A percentile compares a stretch with the other conserved stretches of the same genome.
phyloP scores from a whole-genome alignment of 2,888 invertebrate species.

The Spatulosminthurus flaviceps region DNA sequence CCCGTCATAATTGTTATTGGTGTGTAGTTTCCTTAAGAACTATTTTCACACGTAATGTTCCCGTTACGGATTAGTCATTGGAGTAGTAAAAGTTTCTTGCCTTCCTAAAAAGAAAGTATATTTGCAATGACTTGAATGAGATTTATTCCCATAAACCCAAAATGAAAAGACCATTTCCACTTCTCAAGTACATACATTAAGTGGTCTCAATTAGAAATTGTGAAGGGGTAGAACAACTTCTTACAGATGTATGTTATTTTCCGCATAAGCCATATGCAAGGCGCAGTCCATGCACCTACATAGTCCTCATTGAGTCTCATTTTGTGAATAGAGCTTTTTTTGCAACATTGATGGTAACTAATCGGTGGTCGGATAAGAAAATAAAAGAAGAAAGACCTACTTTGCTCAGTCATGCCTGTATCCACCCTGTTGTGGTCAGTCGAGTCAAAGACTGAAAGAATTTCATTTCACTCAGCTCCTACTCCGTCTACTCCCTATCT shows the following conservation, averaged over 20 bases:
- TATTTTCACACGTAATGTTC: conserved; percentile 2
- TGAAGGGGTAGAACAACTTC: too few species aligned
- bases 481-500: neutral
- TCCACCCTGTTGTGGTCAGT: conserved; percentile 10
- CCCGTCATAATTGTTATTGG: neutral
- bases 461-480: neutral
- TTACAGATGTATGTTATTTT: too few species aligned
- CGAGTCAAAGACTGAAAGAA: neutral
- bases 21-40: neutral
- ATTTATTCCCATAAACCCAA: conserved; percentile 3
- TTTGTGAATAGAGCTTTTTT: too few species aligned
- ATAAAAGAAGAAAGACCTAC: neutral
- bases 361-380: neutral
- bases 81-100: neutral
- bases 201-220: conserved; percentile 12
- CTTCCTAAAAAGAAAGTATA: neutral
- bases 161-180: conserved; percentile 8
- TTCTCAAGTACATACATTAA: neutral
- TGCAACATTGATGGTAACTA: neutral
- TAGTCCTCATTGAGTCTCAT: too few species aligned
- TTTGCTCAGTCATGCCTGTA: neutral
- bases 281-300: too few species aligned
- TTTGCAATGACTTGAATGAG: neutral
- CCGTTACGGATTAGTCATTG: conserved; percentile 6
- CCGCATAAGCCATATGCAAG: too few species aligned